Base-by-base conservation (phyloP, 2,888 invertebrate species). In the Cerceris rybyensis region DNA sequence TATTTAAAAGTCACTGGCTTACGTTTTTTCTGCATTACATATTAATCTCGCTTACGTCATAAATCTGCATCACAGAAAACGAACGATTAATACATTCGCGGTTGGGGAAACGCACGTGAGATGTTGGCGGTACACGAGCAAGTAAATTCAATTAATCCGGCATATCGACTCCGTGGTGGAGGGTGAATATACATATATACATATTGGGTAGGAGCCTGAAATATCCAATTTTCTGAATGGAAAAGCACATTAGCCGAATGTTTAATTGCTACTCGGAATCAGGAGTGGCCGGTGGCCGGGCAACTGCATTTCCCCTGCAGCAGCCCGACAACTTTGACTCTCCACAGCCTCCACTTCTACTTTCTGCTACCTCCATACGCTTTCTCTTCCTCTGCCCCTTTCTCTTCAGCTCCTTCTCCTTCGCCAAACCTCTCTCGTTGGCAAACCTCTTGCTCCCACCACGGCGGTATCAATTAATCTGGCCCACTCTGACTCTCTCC, bases 201-300 rank as follows among this genome's bases (percentile, higher is more conserved):
- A 50, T 71, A 67, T 77, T 68, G 59, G 43, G 65, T 68, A 54
- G 68, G 66, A 66, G 81, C 61, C 75, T 85, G 86, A 88, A 88
- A 90, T 89, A 89, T 90, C 90, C 88, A 89, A 91, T 91, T 91
- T 91, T 90, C 90, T 89, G 90, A 91, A 91, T 90, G 91, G 89
- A 89, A 90, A 90, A 89, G 89, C 90, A 90, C 88, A 89, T 89
- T 90, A 90, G 88, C 87, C 84, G 84, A 87, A 91, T 90, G 90
- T 89, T 89, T 89, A 90, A 91, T 91, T 90, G 90, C 90, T 87
- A 88, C 86, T 88, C 85, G 86, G 88, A 81, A 88, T 88, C 90
- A 87, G 83, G 85, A 89, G 88, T 88, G 87, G 88, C 78, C 87
- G 75, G 57, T 75, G 80, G 81, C 82, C 80, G 72, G 66, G 63